Evolutionary conservation across 2,113 vertebrate species (phyloP).

Genomic region (Trogon melanurus): DNA sequence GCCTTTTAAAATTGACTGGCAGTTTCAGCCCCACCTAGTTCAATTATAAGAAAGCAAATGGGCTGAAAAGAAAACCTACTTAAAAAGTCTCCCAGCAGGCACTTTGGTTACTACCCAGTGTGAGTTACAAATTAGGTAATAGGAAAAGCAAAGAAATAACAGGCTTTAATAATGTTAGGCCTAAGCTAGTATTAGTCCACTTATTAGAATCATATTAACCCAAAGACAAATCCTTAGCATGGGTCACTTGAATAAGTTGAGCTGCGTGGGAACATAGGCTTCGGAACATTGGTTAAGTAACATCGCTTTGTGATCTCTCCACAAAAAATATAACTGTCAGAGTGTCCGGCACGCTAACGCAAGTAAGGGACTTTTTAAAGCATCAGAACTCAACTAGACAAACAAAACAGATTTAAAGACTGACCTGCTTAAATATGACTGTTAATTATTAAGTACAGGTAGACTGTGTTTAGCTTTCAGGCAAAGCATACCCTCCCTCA

Average conservation of each 20-base stretch:
- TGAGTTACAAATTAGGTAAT: slow-evolving; percentile 40
- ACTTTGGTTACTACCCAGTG: slow-evolving; percentile 3
- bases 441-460: background rate
- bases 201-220: background rate
- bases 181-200: slow-evolving; percentile 10
- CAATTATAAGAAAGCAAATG: background rate
- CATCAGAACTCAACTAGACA: background rate
- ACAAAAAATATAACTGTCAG: background rate
- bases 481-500: background rate
- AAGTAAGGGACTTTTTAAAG: background rate
- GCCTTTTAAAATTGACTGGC: slow-evolving; percentile 17
- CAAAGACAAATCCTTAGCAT: background rate
- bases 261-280: background rate
- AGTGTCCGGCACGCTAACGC: background rate
- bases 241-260: background rate
- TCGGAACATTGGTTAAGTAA: background rate
- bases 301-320: background rate
- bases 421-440: background rate
- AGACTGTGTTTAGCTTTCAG: background rate
- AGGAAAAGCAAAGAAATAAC: slow-evolving; percentile 28
- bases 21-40: background rate
- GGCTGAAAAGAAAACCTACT: slow-evolving; percentile 15
- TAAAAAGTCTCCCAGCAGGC: slow-evolving; percentile 20
- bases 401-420: background rate
- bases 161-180: slow-evolving; percentile 8